Evolutionary conservation across 2,888 invertebrate species (phyloP), one percentile per base, ranked within the genome.

Genomic region (Caenorhabditis becei): DNA sequence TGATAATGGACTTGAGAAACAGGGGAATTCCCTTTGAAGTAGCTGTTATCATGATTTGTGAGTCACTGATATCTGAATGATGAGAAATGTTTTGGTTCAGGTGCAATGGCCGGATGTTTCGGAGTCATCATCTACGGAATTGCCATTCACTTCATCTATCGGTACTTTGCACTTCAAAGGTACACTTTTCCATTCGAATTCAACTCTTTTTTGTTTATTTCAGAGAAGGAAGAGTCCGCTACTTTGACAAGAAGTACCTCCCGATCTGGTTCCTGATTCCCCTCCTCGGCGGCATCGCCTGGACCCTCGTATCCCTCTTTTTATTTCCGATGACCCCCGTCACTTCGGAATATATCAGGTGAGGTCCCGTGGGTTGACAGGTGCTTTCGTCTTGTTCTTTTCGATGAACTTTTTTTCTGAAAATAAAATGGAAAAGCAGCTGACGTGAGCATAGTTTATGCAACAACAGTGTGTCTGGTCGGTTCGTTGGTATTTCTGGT

Each of bases 91-190:
- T 41, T 14, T 11, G 7, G 41, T 59, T 24, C 44, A 72, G 72
- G 66, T 16, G 66, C 53, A 11, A 75, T 75, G 75, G 75, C 75
- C 4, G 78, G 78, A 5, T 72, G 71, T 18, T 79, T 79, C 24
- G 71, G 71, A 32, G 71, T 72, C 23, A 67, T 67, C 5, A 71
- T 72, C 26, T 67, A 66, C 41, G 72, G 65, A 18, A 72, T 79
- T 3, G 72, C 67, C 3, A 71, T 72, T 14, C 78, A 72, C 28
- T 79, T 79, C 32, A 56, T 72, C 49, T 79, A 59, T 32, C 78
- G 78, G 16, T 79, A 72, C 18, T 71, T 67, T 14, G 78, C 78
- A 1, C 41, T 79, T 44, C 66, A 79, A 32, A 28, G 71, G 37
- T 35, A 16, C 3, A 14, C 2, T 53, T 8, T 20, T 10, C 11